Conservation (phyloP, 2,113 vertebrate genomes). For the Ifrita kowaldi region DNA sequence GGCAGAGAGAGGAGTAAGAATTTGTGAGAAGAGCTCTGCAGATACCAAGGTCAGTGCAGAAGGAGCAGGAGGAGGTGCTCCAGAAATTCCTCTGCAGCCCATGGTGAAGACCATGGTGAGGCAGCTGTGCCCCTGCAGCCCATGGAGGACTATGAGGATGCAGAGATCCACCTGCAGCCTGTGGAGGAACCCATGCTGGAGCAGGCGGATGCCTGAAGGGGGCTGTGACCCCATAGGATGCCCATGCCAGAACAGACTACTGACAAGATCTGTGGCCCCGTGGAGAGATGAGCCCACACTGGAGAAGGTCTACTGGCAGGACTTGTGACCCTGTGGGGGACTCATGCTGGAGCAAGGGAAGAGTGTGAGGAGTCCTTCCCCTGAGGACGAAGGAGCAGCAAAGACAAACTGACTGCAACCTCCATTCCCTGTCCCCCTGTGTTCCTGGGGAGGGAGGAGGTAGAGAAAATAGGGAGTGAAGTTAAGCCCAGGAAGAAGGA, state of each 20-base stretch:
- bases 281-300: neutral
- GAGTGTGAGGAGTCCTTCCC: neutral
- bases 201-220: neutral
- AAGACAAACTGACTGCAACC: neutral
- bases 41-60: neutral
- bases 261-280: fast-evolving
- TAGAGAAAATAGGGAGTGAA: neutral
- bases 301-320: neutral
- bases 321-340: neutral
- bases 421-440: neutral
- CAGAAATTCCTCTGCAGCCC: neutral
- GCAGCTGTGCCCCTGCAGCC: neutral
- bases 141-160: neutral
- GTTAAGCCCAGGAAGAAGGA: neutral
- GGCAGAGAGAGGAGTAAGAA: neutral
- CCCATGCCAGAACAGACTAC: neutral
- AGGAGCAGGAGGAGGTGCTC: neutral
- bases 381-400: neutral
- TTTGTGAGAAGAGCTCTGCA: neutral
- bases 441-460: neutral
- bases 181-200: neutral
- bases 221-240: neutral
- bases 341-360: neutral
- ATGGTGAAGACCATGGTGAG: neutral
- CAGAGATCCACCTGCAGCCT: neutral